Percentiles rank a stretch among this genome's conserved stretches.
These are phyloP conservation scores for Gymnocheta viridis DNA, from an alignment of 2,888 invertebrate genomes.

Conservation along the genomic window DNA sequence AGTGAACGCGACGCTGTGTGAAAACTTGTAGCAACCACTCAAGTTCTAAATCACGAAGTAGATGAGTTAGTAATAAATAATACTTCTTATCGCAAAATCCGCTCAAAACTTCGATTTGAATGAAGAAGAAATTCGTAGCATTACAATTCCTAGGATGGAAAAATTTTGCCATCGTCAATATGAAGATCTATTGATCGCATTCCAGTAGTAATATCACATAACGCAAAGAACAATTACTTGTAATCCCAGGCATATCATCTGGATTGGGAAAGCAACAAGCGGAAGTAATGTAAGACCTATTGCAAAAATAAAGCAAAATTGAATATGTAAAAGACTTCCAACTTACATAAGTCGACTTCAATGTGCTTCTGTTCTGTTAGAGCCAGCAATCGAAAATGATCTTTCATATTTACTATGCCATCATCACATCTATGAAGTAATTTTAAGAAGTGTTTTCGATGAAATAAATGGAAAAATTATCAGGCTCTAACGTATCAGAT, in stretches of 20 bases:
- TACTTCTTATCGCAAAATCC: background rate
- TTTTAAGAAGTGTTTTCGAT: conserved; percentile 41
- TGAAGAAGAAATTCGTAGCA: background rate
- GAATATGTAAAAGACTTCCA: background rate
- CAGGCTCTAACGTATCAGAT: no score
- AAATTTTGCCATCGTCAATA: conserved; percentile 10
- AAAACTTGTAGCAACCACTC: background rate
- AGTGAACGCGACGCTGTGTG: background rate
- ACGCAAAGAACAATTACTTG: background rate
- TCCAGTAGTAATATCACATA: conserved; percentile 2
- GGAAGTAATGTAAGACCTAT: background rate
- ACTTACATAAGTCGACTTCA: background rate
- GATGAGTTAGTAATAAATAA: conserved; percentile 2
- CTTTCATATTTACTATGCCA: conserved; percentile 32
- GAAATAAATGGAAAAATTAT: no score
- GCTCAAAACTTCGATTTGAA: background rate
- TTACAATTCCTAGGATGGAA: background rate
- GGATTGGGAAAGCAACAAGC: background rate
- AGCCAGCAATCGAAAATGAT: conserved; percentile 23
- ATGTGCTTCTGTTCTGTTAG: background rate
- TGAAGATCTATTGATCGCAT: background rate
- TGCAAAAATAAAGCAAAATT: background rate
- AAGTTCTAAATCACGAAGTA: background rate
- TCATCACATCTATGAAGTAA: conserved; percentile 39
- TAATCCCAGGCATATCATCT: background rate